phyloP scores from a whole-genome alignment of 2,888 invertebrate species.

The Scaeva pyrastri region DNA sequence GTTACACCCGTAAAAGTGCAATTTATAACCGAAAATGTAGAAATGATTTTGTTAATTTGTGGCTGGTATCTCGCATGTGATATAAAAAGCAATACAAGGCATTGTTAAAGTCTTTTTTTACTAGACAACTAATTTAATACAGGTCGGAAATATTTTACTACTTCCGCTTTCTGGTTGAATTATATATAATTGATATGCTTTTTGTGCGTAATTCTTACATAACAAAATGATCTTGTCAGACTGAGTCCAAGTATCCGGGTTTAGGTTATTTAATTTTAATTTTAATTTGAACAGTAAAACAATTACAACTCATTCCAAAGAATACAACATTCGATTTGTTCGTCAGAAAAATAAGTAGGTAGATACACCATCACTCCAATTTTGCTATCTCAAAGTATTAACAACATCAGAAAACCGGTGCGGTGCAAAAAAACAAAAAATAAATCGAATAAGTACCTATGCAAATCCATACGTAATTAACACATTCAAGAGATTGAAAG shows the following conservation, averaged over 20 bases:
- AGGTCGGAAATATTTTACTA: slow-evolving; percentile 12
- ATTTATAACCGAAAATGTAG: no score
- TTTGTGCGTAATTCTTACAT: slow-evolving; percentile 18
- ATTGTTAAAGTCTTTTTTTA: neutral
- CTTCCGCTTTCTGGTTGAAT: slow-evolving; percentile 33
- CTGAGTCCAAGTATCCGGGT: slow-evolving; percentile 6
- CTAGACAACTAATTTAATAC: neutral
- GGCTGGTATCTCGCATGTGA: no score
- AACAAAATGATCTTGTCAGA: slow-evolving; percentile 21
- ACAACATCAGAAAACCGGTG: slow-evolving; percentile 18
- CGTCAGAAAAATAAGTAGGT: slow-evolving; percentile 2
- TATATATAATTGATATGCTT: slow-evolving; percentile 27
- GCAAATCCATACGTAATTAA: no score
- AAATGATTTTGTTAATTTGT: no score
- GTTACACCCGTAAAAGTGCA: no score
- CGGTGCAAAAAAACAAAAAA: slow-evolving; percentile 3
- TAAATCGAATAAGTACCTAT: slow-evolving; percentile 15
- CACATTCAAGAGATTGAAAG: slow-evolving; percentile 43
- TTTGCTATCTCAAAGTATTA: slow-evolving; percentile 3
- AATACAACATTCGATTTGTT: neutral
- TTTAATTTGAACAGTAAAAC: slow-evolving; percentile 5
- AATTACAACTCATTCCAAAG: neutral
- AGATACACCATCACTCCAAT: neutral
- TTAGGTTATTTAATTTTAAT: slow-evolving; percentile 1
- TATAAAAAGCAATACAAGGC: neutral